Base-by-base conservation (phyloP, 2,888 invertebrate species). In the Caenorhabditis sp. region DNA sequence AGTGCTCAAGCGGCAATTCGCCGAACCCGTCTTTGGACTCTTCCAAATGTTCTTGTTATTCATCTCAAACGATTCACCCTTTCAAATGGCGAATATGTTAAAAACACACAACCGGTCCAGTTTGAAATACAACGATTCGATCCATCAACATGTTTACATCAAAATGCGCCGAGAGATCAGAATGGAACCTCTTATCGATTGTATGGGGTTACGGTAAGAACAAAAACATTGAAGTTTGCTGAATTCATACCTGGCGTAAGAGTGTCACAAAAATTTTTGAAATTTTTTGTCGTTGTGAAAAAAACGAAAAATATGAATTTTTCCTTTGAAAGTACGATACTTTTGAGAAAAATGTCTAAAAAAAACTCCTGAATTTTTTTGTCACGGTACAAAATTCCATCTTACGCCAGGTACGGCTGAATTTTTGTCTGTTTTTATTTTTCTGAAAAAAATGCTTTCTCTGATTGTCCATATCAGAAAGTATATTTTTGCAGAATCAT, bases 61-160 rank as follows among this genome's bases (percentile, higher is more conserved):
- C 86, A 85, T 54, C 60, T 86, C 27, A 83, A 86, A 65, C 73
- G 86, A 8, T 87, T 86, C 65, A 75, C 81, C 3, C 66, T 79
- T 19, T 37, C 55, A 19, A 66, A 72, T 51, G 81, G 77, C 14
- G 76, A 76, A 12, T 87, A 77, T 55, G 81, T 79, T 26, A 86
- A 86, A 71, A 86, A 86, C 63, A 66, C 79, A 17, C 66, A 78
- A n/a, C 66, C 73, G 21, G 83, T 85, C 5, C 60, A 72, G 14
- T 85, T 86, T 62, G 78, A 81, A n/a, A 62, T 76, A 8, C 58
- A 76, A 14, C 55, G 62, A 10, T 67, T 85, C 37, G 77, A 80
- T 54, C 58, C 82, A 60, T 23, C 62, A 1, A 67, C 68, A 4
- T 83, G 75, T 61, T 57, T 86, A 4, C 86, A 86, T 58, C 53